phyloP scores from a whole-genome alignment of 2,113 vertebrate genomes.

The Leptocoma aspasia region DNA sequence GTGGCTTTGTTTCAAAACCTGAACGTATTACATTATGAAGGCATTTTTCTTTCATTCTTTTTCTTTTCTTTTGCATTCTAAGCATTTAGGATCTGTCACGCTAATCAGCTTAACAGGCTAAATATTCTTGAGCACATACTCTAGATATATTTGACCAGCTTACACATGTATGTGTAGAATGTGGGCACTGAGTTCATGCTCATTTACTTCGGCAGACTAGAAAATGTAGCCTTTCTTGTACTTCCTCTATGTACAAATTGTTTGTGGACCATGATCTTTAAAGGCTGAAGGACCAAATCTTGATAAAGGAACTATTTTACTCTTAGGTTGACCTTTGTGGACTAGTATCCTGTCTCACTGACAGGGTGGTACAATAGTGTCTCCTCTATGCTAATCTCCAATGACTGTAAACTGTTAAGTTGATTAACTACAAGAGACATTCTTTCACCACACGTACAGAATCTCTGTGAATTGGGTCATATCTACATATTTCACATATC shows the following conservation, averaged over 20 bases:
- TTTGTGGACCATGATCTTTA: background rate
- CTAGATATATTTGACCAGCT: background rate
- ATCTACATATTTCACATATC: background rate
- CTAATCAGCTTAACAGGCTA: background rate
- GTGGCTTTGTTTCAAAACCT: background rate
- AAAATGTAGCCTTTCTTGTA: background rate
- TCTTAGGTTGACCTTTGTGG: background rate
- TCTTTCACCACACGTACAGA: background rate
- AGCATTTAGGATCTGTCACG: background rate
- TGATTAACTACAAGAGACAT: conserved; percentile 39
- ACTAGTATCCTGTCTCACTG: background rate
- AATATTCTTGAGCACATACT: background rate
- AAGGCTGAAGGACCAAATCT: background rate
- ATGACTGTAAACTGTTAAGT: conserved; percentile 30
- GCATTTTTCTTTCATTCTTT: background rate
- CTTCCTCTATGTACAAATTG: background rate
- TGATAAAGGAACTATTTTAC: background rate
- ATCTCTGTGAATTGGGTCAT: background rate
- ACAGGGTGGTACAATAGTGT: background rate
- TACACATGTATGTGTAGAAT: background rate
- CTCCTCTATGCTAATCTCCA: conserved; percentile 9
- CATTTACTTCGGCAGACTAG: background rate
- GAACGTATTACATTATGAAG: background rate
- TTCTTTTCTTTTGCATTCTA: background rate
- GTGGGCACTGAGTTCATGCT: background rate